Evolutionary conservation across 2,888 invertebrate genomes (phyloP).

Genomic region (Endotricha flammealis): DNA sequence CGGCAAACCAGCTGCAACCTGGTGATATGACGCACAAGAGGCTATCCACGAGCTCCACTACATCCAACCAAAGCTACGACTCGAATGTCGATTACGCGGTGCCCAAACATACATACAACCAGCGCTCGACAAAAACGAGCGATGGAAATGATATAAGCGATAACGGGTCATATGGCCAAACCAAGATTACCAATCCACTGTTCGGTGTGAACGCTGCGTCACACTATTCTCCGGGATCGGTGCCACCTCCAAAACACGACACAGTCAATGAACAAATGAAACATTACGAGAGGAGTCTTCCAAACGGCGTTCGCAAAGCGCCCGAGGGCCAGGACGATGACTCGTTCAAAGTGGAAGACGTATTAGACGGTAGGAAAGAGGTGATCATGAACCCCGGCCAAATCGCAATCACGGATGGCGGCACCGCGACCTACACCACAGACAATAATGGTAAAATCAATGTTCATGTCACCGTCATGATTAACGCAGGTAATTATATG

Average conservation of each 20-base stretch:
- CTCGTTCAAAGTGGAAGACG: slow-evolving; percentile 79
- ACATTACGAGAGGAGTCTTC: slow-evolving; percentile 52
- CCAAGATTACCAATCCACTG: slow-evolving; percentile 62
- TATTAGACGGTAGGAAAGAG: slow-evolving; percentile 79
- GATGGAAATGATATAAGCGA: slow-evolving; percentile 49
- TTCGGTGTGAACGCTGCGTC: slow-evolving; percentile 72
- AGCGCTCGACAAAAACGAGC: slow-evolving; percentile 40
- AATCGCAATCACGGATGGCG: slow-evolving; percentile 70
- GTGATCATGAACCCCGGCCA: slow-evolving; percentile 64
- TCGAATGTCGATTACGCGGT: slow-evolving; percentile 63
- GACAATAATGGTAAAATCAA: slow-evolving; percentile 92
- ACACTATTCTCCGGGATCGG: slow-evolving; percentile 60
- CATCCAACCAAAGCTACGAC: slow-evolving; percentile 69
- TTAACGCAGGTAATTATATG: slow-evolving; percentile 83
- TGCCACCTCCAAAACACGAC: slow-evolving; percentile 31
- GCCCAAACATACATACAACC: slow-evolving; percentile 58
- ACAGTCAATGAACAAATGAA: slow-evolving; percentile 41
- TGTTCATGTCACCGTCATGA: slow-evolving; percentile 92
- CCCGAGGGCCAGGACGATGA: slow-evolving; percentile 92
- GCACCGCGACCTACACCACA: slow-evolving; percentile 80
- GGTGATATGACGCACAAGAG: slow-evolving; percentile 59
- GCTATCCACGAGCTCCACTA: slow-evolving; percentile 63
- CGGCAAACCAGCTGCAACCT: slow-evolving; percentile 49
- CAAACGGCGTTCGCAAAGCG: slow-evolving; percentile 80
- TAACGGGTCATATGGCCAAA: slow-evolving; percentile 37